Conservation (phyloP, 2,797 vertebrate species). For the Calcarius lapponicus region DNA sequence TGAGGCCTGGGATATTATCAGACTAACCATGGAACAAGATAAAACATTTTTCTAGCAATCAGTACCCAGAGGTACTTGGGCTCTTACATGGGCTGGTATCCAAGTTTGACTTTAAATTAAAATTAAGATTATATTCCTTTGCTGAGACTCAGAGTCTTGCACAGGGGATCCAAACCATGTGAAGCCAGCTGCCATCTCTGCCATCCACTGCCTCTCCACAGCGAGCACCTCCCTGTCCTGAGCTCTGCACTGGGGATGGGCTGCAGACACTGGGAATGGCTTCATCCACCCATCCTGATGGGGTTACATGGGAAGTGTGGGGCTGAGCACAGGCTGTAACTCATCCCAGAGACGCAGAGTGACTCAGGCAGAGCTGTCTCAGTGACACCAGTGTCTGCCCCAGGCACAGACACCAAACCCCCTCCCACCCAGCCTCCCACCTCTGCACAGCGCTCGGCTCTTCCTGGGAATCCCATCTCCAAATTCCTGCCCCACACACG, state of each 20-base stretch:
- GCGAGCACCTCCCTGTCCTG: not conserved
- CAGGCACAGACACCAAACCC: not conserved
- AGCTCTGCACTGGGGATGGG: not conserved
- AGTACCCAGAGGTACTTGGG: not conserved
- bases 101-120: not conserved
- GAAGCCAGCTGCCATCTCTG: not conserved
- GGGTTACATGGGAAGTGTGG: not conserved
- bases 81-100: not conserved
- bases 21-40: not conserved
- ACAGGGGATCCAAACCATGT: not conserved
- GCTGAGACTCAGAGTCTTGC: not conserved
- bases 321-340: not conserved
- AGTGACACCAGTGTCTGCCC: not conserved
- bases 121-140: conserved; percentile 1
- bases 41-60: not conserved
- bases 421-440: not conserved
- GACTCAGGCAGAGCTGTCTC: not conserved
- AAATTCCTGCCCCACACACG: not conserved
- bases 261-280: not conserved
- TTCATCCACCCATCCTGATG: not conserved
- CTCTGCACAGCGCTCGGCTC: not conserved
- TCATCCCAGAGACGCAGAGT: not conserved
- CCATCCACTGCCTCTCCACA: not conserved
- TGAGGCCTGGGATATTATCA: not conserved
- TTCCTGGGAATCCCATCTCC: not conserved